Percentiles rank a stretch among this genome's conserved stretches.
These are phyloP conservation scores for Pardalotus punctatus DNA, from an alignment of 2,113 vertebrate species.

Conservation along the genomic window DNA sequence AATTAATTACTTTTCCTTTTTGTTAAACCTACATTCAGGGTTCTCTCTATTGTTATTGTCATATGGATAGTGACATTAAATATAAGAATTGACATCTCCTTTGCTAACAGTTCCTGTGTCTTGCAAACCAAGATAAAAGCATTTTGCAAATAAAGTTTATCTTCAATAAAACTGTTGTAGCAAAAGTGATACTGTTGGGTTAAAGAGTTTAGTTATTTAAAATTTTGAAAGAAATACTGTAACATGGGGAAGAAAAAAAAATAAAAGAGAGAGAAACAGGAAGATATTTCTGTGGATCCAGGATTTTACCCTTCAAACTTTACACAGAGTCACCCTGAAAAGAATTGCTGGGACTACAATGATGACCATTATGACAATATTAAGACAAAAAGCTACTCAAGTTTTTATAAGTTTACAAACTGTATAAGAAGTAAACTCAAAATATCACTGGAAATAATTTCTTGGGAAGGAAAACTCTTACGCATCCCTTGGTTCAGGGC, in stretches of 20 bases:
- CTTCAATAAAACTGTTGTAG: neutral
- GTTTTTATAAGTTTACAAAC: neutral
- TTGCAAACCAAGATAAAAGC: neutral
- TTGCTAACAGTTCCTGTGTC: neutral
- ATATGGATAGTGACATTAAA: neutral
- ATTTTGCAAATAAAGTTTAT: neutral
- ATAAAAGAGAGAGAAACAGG: neutral
- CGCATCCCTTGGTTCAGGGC: neutral
- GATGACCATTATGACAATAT: neutral
- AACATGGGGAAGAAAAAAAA: too few species aligned
- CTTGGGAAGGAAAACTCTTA: neutral
- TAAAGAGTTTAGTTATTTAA: neutral
- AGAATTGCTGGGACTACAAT: neutral
- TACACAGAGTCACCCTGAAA: neutral
- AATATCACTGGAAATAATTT: neutral
- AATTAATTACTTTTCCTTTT: neutral
- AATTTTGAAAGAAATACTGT: neutral
- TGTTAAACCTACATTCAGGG: neutral
- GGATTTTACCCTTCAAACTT: neutral
- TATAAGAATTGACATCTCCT: neutral
- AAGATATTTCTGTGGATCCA: neutral
- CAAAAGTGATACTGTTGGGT: neutral
- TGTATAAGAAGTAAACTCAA: neutral
- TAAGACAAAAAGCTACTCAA: neutral
- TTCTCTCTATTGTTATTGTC: neutral